phyloP scores from a whole-genome alignment of 1,140 invertebrate species.

The Aporrectodea caliginosa region DNA sequence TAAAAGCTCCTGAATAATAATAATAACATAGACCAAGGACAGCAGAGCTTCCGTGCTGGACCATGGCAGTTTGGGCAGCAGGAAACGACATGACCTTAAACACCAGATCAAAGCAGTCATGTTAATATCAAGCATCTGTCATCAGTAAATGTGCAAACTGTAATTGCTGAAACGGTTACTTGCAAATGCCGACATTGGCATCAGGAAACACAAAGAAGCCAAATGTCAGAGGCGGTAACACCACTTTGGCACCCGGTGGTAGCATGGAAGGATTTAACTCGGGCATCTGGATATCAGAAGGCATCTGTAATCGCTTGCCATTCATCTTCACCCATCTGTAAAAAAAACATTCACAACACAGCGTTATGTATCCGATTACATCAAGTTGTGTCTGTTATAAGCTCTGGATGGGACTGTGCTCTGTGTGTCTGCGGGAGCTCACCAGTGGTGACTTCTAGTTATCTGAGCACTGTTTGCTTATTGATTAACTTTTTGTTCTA shows the following conservation, averaged over 20 bases:
- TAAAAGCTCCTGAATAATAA: too few species aligned
- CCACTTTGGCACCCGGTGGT: background rate
- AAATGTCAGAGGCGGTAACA: slow-evolving; percentile 25
- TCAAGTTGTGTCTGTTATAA: background rate
- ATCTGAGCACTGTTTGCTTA: too few species aligned
- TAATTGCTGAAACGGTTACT: background rate
- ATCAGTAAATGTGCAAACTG: too few species aligned
- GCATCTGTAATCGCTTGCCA: slow-evolving; percentile 17
- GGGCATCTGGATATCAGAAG: slow-evolving; percentile 21
- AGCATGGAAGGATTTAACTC: slow-evolving; percentile 4
- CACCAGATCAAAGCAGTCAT: too few species aligned
- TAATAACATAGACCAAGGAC: too few species aligned
- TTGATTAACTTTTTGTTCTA: too few species aligned
- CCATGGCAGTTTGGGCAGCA: too few species aligned
- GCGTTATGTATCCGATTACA: too few species aligned
- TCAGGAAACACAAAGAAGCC: slow-evolving; percentile 28
- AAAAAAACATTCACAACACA: too few species aligned
- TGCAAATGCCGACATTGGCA: slow-evolving; percentile 23
- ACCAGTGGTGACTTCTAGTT: background rate
- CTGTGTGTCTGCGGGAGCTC: background rate
- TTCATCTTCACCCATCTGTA: slow-evolving; percentile 25
- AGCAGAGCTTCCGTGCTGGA: too few species aligned
- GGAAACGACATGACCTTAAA: too few species aligned
- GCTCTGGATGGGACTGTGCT: background rate
- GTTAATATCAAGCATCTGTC: too few species aligned